Conservation (phyloP, 2,113 vertebrate genomes). For the Peromyscus polionotus region DNA sequence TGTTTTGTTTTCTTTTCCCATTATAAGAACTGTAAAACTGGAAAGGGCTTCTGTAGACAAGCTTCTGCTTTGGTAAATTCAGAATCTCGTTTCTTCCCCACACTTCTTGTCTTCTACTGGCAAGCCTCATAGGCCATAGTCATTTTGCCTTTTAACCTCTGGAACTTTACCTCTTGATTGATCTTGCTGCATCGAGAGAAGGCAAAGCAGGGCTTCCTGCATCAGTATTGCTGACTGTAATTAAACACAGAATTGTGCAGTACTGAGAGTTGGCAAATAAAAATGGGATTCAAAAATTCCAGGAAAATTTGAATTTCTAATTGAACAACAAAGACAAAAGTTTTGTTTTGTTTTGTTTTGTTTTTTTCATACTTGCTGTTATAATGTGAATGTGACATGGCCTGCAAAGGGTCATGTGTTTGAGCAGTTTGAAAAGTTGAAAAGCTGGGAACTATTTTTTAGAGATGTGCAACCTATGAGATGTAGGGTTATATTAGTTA, state of each 20-base stretch:
- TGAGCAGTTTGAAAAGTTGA: background rate
- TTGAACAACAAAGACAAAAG: background rate
- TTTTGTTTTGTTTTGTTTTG: too few relatives aligned
- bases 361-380: background rate
- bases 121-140: fast-evolving
- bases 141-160: background rate
- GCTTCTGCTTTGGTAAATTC: background rate
- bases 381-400: background rate
- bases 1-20: background rate
- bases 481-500: background rate
- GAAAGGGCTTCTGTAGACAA: background rate
- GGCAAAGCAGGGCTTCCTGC: background rate
- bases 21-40: background rate
- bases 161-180: background rate
- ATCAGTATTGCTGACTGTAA: background rate
- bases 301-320: slow-evolving; percentile 25
- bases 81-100: background rate
- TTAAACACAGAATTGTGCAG: background rate
- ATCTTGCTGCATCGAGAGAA: background rate
- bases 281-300: background rate
- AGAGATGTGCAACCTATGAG: background rate
- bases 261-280: background rate
- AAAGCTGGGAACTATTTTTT: background rate
- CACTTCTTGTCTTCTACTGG: background rate
- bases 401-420: background rate